Base-by-base conservation (phyloP, 92 coral and sea anemone species). In the Umimayanthus chanpuru region DNA sequence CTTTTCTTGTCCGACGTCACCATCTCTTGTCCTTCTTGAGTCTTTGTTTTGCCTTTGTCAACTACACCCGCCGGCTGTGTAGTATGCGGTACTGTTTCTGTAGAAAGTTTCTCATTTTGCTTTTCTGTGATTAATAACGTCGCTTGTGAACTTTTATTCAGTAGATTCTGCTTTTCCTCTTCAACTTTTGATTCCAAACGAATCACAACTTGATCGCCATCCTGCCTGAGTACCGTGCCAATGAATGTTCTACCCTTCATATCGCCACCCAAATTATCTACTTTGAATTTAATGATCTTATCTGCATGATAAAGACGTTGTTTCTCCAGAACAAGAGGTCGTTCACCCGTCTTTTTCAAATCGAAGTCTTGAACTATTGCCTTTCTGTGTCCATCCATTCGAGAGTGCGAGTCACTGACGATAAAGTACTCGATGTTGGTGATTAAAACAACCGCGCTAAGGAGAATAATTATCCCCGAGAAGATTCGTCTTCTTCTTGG, bases 401-500 rank as follows among this genome's bases (percentile, higher is more conserved):
- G 73, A 58, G 10, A 21, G 32, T 81, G 50, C 29, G 53, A 55
- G 16, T 81, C 30, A 30, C 26, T 64, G 50, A 49, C 25, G 5
- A 43, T 73, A 61, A 29, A 81, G 32, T 55, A 36, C 30, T 64
- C 9, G 50, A 58, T 9, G 44, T 65, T 81, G 16, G 64, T 56
- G 12, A 15, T 55, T 20, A 61, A 18, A 20, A 64, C 73, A 9
- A 55, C 28, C 29, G 64, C n/a, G 29, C 5, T 8, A 11, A 81
- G 26, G 16, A 81, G 85, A 38, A 38, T 39, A 2, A 64, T n/a
- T 5, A 81, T 81, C 85, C 36, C 44, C 16, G 53, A 58, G 28
- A 20, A 81, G 15, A 58, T 61, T 58, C 85, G 73, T 40, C 73
- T 58, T 81, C 74, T 38, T 20, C 85, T 58, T 41, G 49, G 85